These are phyloP conservation scores for Linnaemya tessellans DNA, from an alignment of 2,888 invertebrate genomes.

Conservation along the genomic window DNA sequence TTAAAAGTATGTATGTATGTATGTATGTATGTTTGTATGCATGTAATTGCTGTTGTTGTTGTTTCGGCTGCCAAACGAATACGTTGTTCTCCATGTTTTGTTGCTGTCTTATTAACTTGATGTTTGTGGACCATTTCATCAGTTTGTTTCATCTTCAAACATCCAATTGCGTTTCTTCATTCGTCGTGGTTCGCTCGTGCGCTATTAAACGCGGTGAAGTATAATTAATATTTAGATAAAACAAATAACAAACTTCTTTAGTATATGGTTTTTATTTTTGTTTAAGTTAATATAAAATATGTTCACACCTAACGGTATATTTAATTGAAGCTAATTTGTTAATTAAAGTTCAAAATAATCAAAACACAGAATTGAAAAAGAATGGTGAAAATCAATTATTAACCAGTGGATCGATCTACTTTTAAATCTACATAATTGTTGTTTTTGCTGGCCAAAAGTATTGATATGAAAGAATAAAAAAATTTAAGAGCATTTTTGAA, in stretches of 20 bases:
- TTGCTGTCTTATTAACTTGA: slow-evolving; percentile 46
- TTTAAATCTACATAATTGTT: neutral
- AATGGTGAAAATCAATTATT: slow-evolving; percentile 3
- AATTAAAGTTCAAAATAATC: slow-evolving; percentile 15
- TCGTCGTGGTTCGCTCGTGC: slow-evolving; percentile 73
- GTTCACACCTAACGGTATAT: slow-evolving; percentile 13
- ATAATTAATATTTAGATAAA: slow-evolving; percentile 25
- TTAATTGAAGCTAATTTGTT: neutral
- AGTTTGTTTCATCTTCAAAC: slow-evolving; percentile 71
- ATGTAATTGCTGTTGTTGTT: slow-evolving; percentile 68
- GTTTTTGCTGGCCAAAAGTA: neutral
- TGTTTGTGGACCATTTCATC: slow-evolving; percentile 71
- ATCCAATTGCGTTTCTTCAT: slow-evolving; percentile 75
- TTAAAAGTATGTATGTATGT: slow-evolving; percentile 57
- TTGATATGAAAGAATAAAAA: neutral
- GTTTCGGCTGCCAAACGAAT: slow-evolving; percentile 56
- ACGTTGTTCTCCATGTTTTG: slow-evolving; percentile 60
- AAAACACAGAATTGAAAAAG: neutral
- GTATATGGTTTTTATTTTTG: slow-evolving; percentile 27
- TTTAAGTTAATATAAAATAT: slow-evolving; percentile 30
- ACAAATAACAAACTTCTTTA: slow-evolving; percentile 28
- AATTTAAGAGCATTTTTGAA: neutral
- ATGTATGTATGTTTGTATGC: slow-evolving; percentile 73
- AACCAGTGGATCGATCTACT: neutral
- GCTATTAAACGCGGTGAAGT: slow-evolving; percentile 57